Percentiles rank a stretch among this genome's conserved stretches.
phyloP scores from a whole-genome alignment of 2,888 invertebrate genomes.

The Synanthedon tipuliformis region DNA sequence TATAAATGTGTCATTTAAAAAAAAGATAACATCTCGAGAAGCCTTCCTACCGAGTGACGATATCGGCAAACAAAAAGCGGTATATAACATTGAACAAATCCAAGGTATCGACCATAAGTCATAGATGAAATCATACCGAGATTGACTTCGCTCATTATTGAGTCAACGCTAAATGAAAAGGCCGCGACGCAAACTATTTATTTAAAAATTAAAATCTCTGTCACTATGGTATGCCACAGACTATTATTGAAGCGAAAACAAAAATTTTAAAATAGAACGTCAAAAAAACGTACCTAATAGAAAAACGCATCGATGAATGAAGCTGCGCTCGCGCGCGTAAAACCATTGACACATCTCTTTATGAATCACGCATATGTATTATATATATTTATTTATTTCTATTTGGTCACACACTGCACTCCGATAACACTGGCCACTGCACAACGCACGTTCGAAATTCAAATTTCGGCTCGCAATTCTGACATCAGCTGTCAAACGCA shows the following conservation, averaged over 20 bases:
- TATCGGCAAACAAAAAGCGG: too few species aligned
- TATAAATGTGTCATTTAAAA: too few species aligned
- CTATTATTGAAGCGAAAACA: too few species aligned
- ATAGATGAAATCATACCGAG: not conserved
- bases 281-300: constrained; percentile 44
- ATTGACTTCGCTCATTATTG: constrained; percentile 7
- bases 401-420: constrained; percentile 14
- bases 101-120: not conserved
- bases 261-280: not conserved
- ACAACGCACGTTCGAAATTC: constrained; percentile 7
- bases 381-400: not conserved
- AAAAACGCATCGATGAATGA: constrained; percentile 35
- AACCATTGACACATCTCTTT: constrained; percentile 60
- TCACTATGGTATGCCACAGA: too few species aligned
- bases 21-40: too few species aligned
- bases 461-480: constrained; percentile 1
- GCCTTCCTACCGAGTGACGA: too few species aligned
- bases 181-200: too few species aligned
- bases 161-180: not conserved
- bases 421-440: not conserved
- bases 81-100: not conserved
- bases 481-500: constrained; percentile 14
- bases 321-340: constrained; percentile 36
- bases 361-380: constrained; percentile 26
- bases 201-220: too few species aligned